Conservation (phyloP, 2,797 vertebrate genomes). For the Nasua narica region DNA sequence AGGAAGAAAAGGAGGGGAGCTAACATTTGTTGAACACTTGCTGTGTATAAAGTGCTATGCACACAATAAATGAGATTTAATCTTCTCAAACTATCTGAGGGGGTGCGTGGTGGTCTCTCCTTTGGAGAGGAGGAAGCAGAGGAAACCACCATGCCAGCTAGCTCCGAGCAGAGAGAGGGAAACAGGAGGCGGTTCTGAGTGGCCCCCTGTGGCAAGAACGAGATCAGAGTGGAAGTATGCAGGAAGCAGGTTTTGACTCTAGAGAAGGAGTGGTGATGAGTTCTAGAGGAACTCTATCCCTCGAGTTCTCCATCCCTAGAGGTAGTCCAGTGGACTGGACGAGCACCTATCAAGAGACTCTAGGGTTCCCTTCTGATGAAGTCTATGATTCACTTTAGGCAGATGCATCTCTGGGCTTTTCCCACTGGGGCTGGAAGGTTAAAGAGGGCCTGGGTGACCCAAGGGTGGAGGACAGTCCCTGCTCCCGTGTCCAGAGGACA, state of each 20-base stretch:
- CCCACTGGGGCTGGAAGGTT: background rate
- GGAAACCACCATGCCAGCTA: background rate
- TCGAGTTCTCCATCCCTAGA: background rate
- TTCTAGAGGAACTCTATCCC: background rate
- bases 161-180: background rate
- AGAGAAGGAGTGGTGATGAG: background rate
- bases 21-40: background rate
- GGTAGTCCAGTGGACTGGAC: background rate
- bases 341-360: background rate
- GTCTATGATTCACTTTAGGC: background rate
- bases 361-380: background rate
- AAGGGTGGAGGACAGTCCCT: accelerated
- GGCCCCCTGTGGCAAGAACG: background rate
- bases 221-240: background rate
- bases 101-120: background rate
- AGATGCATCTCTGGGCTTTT: background rate
- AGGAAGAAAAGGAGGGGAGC: background rate
- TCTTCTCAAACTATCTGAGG: background rate
- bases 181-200: background rate
- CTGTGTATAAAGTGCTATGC: background rate
- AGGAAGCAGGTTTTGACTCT: background rate
- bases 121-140: background rate
- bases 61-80: background rate
- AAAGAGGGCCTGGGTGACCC: background rate
- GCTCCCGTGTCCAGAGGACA: background rate